Evolutionary conservation across 1,140 invertebrate genomes (phyloP), one percentile per base, ranked within the genome.

Genomic region (Lysiphlebus fabarum): DNA sequence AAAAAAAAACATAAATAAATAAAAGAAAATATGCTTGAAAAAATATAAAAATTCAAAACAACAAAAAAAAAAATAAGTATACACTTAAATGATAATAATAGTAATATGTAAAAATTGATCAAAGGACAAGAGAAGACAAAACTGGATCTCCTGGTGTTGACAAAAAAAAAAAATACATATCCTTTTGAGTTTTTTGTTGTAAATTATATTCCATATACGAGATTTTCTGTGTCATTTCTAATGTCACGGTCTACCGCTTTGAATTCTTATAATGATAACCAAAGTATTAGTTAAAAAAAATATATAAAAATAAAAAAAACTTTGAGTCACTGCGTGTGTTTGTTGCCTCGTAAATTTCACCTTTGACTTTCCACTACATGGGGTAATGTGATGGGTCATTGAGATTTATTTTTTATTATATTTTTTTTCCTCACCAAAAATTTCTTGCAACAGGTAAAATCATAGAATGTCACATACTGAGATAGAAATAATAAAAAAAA

Each of bases 171-270:
- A 26, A 26, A 26, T 1, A 17, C 17, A 26, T 26, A 26, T 26
- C 17, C 17, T 26, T 26, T 26, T 26, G 1, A n/a, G 17, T 4
- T 26, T 26, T 26, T 26, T 54, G 66, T 70, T 67, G 61, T 76
- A 74, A 76, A 76, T 74, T 69, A 69, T 63, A 65, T 68, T 67
- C 63, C 17, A 26, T 65, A 69, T 70, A 66, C 48, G 43, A 51
- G 65, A 70, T 26, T 26, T 26, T 26, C 17, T 26, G 17, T 26
- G 17, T 26, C 17, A 26, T 26, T 26, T 58, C 61, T 63, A 62
- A 65, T 67, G 62, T 68, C 67, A 67, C 62, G 67, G 66, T 64
- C 61, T 66, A 61, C 57, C 67, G 66, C 59, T 67, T 69, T 65
- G 67, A 67, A 63, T 65, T 66, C 62, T 66, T 44, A 26, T 2